These are phyloP conservation scores for Gastrophryne carolinensis DNA, from an alignment of 2,797 vertebrate species.

Conservation along the genomic window DNA sequence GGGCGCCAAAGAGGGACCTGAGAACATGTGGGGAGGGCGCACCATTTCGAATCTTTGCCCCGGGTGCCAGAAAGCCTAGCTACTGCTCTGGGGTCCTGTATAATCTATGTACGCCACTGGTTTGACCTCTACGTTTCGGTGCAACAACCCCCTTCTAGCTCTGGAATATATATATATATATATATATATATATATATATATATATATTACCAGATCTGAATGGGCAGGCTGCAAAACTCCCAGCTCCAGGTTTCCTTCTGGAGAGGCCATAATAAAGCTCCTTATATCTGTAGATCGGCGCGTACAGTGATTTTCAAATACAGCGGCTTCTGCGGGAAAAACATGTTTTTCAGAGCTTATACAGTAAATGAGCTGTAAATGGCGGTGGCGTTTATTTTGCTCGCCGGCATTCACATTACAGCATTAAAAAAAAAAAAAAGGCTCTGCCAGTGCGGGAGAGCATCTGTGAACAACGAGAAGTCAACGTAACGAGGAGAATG, in stretches of 20 bases:
- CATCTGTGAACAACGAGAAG: conserved; percentile 38
- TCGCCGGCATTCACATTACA: conserved; percentile 12
- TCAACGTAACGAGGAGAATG: conserved; percentile 30
- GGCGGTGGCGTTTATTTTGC: conserved; percentile 22
- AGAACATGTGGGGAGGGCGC: too few species aligned
- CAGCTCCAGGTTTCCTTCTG: neutral
- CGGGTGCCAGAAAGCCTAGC: too few species aligned
- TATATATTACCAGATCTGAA: too few species aligned
- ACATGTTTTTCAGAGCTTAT: conserved; percentile 13
- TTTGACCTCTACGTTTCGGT: too few species aligned
- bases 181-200: too few species aligned
- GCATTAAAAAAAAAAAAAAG: conserved; percentile 34
- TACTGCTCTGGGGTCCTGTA: too few species aligned
- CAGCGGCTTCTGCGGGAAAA: neutral
- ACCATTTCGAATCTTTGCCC: too few species aligned
- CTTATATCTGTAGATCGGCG: neutral
- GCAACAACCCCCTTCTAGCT: too few species aligned
- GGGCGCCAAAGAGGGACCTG: too few species aligned
- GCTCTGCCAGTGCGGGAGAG: conserved; percentile 1
- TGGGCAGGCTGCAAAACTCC: too few species aligned
- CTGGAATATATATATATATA: too few species aligned
- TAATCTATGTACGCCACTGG: too few species aligned
- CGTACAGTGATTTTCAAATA: neutral
- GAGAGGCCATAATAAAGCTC: neutral
- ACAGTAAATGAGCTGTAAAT: conserved; percentile 38